phyloP scores from a whole-genome alignment of 2,113 vertebrate species.

The Bos taurus region ARS-UCD2.0 NC_037347.1:30477501-30478000 shows the following conservation, averaged over 20 bases:
- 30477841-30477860: background rate
- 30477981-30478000: background rate
- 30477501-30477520: background rate
- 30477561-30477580: background rate
- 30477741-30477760: background rate
- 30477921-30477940: background rate
- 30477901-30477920: background rate
- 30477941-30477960: background rate
- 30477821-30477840: background rate
- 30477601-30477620: background rate
- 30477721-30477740: background rate
- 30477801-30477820: background rate
- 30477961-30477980: background rate
- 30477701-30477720: background rate
- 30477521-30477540: background rate
- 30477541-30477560: background rate
- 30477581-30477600: background rate
- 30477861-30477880: background rate
- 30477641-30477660: background rate
- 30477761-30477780: background rate
- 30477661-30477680: background rate
- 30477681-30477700: background rate
- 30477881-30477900: background rate
- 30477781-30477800: background rate
- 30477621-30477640: background rate